Conservation (phyloP, 2,888 invertebrate genomes). For the Acronicta alni region DNA sequence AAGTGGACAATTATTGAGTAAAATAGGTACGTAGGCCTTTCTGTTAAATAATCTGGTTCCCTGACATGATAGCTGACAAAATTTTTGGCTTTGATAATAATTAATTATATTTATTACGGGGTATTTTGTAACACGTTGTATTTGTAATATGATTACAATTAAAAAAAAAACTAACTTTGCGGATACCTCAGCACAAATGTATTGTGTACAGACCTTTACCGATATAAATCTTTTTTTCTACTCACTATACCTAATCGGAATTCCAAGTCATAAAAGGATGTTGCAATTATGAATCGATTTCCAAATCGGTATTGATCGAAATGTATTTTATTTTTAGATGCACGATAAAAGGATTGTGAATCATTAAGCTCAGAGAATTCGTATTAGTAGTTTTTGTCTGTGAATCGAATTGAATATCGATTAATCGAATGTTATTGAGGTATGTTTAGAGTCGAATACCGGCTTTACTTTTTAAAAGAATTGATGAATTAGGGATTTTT, state of each 20-base stretch:
- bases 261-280: constrained; percentile 19
- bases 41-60: no score
- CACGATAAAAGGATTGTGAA: constrained; percentile 17
- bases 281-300: constrained; percentile 42
- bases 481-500: no score
- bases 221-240: constrained; percentile 25
- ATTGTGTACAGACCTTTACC: constrained; percentile 6
- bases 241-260: constrained; percentile 8
- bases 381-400: constrained; percentile 8
- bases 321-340: constrained; percentile 27
- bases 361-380: constrained; percentile 8
- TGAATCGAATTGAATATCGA: constrained; percentile 14
- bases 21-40: no score
- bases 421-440: background rate
- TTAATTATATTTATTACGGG: no score
- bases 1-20: no score
- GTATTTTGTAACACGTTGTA: no score
- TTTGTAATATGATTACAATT: no score
- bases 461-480: background rate
- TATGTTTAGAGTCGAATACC: background rate
- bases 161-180: no score
- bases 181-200: background rate
- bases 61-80: no score
- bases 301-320: constrained; percentile 28
- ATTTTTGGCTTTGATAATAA: no score